Conservation (phyloP, 2,888 invertebrate species). For the Pachliopta kotzebuea region DNA sequence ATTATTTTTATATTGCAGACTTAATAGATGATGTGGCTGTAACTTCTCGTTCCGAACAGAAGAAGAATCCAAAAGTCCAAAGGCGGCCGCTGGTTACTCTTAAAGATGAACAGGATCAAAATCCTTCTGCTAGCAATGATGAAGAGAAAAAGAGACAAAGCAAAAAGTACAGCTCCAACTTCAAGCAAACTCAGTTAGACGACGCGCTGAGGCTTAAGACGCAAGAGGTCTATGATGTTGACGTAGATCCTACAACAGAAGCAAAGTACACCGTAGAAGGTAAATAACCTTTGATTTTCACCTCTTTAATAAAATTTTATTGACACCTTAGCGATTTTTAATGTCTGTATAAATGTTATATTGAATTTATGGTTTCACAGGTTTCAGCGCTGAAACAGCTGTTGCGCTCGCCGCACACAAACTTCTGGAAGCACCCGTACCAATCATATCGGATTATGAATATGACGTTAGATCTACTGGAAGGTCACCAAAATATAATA, state of each 20-base stretch:
- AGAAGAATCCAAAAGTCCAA: conserved; percentile 49
- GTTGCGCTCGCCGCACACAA: conserved; percentile 73
- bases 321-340: too few species aligned
- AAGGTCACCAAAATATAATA: conserved; percentile 46
- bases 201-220: conserved; percentile 51
- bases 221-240: conserved; percentile 43
- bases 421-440: conserved; percentile 68
- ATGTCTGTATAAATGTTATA: too few species aligned
- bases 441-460: conserved; percentile 57
- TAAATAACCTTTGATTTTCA: conserved; percentile 13
- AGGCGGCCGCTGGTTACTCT: conserved; percentile 59
- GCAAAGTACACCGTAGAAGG: conserved; percentile 43
- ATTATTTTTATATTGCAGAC: conserved; percentile 41
- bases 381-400: conserved; percentile 66
- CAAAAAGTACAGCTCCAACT: conserved; percentile 70
- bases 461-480: conserved; percentile 52
- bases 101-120: conserved; percentile 55
- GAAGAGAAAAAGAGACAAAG: conserved; percentile 70
- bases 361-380: conserved; percentile 42
- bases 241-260: conserved; percentile 49
- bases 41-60: conserved; percentile 42
- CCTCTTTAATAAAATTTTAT: not conserved
- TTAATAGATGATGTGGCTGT: conserved; percentile 61
- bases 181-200: conserved; percentile 67
- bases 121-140: conserved; percentile 67